Conservation (phyloP, 2,888 invertebrate genomes). For the Diadegma fenestrale region DNA sequence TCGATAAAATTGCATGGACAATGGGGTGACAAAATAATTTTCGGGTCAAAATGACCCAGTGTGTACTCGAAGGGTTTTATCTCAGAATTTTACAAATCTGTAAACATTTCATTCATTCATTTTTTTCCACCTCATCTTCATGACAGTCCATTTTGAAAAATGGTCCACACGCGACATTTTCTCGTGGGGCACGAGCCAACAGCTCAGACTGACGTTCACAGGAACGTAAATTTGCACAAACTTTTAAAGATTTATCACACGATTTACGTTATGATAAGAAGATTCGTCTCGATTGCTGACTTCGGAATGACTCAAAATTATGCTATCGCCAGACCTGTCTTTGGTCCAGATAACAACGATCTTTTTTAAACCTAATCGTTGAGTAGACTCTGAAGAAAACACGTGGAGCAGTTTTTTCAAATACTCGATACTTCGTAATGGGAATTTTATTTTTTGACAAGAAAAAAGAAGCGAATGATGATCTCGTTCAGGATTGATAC, state of each 20-base stretch:
- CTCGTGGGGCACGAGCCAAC: not conserved
- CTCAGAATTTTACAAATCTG: not conserved
- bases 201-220: not conserved
- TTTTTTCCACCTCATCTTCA: not conserved
- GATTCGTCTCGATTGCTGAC: not conserved
- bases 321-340: not conserved
- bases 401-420: not conserved
- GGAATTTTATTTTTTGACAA: not conserved
- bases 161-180: not conserved
- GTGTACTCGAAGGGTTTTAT: no score
- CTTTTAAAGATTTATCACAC: conserved; percentile 1
- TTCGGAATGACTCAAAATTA: not conserved
- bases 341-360: conserved; percentile 6
- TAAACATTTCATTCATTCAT: not conserved
- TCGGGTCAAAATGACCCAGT: no score
- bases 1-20: not conserved
- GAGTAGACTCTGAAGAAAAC: not conserved
- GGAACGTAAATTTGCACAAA: not conserved
- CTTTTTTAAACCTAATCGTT: not conserved
- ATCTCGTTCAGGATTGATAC: conserved; percentile 5
- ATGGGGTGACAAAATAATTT: not conserved
- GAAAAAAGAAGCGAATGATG: not conserved
- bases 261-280: conserved; percentile 5
- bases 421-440: not conserved
- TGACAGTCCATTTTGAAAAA: not conserved